Percentiles rank a stretch among this genome's conserved stretches.
These are phyloP conservation scores for Tanypteryx hageni DNA, from an alignment of 2,888 invertebrate species.

Conservation along the genomic window DNA sequence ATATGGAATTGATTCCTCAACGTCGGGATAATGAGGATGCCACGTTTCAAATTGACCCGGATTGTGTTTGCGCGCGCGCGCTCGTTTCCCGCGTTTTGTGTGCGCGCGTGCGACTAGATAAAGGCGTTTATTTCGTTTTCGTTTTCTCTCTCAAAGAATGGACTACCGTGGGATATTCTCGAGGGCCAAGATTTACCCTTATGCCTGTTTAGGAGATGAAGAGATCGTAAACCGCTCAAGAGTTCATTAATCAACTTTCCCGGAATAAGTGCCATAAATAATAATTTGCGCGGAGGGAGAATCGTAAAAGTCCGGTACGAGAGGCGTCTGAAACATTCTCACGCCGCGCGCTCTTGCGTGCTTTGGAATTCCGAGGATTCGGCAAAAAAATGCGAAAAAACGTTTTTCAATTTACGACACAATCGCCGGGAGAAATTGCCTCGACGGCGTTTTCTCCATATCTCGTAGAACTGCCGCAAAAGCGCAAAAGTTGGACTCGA, in stretches of 20 bases:
- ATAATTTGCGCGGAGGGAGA: too few relatives aligned
- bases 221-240: too few relatives aligned
- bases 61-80: not conserved
- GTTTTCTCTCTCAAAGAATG: not conserved
- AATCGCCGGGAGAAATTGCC: slow-evolving; percentile 44
- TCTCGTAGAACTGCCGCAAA: not conserved
- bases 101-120: not conserved
- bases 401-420: slow-evolving; percentile 55
- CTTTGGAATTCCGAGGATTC: not conserved
- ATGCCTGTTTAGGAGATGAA: not conserved
- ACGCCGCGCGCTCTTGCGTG: not conserved
- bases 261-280: too few relatives aligned
- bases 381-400: not conserved
- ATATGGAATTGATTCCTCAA: not conserved
- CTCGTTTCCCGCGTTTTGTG: not conserved
- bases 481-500: not conserved
- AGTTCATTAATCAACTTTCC: too few relatives aligned
- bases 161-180: not conserved
- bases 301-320: too few relatives aligned
- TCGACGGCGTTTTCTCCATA: not conserved
- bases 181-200: not conserved
- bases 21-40: not conserved
- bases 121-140: not conserved
- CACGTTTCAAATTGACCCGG: not conserved
- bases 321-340: too few relatives aligned